Percentiles rank a stretch among this genome's conserved stretches.
These are phyloP conservation scores for Brachystomella parvula DNA, from an alignment of 1,140 invertebrate genomes.

Conservation along the genomic window DNA sequence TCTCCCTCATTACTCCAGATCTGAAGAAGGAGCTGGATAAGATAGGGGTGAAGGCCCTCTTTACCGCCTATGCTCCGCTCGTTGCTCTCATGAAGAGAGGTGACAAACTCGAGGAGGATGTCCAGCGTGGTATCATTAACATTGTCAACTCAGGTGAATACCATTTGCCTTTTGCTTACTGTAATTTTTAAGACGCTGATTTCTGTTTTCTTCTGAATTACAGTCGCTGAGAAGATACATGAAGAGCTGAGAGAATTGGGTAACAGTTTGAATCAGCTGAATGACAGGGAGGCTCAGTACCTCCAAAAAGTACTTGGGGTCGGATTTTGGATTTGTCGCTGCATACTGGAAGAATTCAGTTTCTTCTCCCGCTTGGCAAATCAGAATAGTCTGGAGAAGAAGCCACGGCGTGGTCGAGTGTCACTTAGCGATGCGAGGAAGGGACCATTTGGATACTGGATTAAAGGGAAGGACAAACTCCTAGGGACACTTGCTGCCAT, in stretches of 20 bases:
- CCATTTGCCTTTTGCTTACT: background rate
- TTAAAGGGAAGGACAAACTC: background rate
- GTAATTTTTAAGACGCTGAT: slow-evolving; percentile 2
- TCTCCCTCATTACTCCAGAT: background rate
- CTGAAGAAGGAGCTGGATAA: background rate
- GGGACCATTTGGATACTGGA: background rate
- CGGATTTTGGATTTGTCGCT: background rate
- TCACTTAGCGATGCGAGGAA: background rate
- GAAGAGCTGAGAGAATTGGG: background rate
- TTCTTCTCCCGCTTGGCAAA: background rate
- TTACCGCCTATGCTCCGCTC: background rate
- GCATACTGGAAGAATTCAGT: background rate
- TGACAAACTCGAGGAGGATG: background rate
- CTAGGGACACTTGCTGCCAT: background rate
- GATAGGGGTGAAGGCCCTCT: background rate
- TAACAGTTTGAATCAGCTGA: background rate
- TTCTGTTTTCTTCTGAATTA: background rate
- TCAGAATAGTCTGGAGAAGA: background rate
- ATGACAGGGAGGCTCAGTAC: background rate
- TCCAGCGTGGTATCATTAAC: background rate
- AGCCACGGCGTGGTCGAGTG: background rate
- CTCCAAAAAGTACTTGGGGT: background rate
- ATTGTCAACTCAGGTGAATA: background rate
- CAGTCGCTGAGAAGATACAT: background rate
- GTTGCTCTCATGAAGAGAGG: background rate